These are phyloP conservation scores for Vultur gryphus DNA, from an alignment of 2,797 vertebrate genomes.

Conservation along the genomic window DNA sequence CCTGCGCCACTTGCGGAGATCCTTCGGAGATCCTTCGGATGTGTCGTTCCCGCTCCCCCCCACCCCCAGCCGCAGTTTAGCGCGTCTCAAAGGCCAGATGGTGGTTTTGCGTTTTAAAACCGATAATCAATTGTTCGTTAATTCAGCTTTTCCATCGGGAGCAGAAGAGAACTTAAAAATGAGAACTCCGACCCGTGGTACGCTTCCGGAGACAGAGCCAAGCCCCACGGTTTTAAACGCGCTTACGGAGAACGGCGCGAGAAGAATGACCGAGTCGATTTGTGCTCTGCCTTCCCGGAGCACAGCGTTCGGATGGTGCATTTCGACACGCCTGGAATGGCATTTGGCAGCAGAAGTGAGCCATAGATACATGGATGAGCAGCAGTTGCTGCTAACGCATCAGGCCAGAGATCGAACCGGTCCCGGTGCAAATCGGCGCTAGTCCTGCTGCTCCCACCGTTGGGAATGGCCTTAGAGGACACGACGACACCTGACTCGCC, in stretches of 20 bases:
- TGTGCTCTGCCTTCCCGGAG: not conserved
- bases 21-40: slow-evolving; percentile 26
- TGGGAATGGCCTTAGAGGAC: fast-evolving
- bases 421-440: fast-evolving
- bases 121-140: slow-evolving; percentile 76
- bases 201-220: not conserved
- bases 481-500: fast-evolving
- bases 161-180: slow-evolving; percentile 55
- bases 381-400: not conserved
- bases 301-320: fast-evolving
- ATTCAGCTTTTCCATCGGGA: slow-evolving; percentile 65
- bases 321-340: not conserved
- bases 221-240: not conserved
- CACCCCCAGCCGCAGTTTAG: not conserved
- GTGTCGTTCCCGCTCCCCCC: slow-evolving; percentile 5
- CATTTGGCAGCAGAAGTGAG: not conserved
- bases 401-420: not conserved
- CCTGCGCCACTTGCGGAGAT: not conserved
- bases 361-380: not conserved
- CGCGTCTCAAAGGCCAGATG: slow-evolving; percentile 70
- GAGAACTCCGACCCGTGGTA: slow-evolving; percentile 42
- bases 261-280: fast-evolving
- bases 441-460: not conserved
- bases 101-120: slow-evolving; percentile 76
- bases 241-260: not conserved